These are phyloP conservation scores for Pteropus rufus DNA, from an alignment of 2,797 vertebrate species.

Conservation along the genomic window DNA sequence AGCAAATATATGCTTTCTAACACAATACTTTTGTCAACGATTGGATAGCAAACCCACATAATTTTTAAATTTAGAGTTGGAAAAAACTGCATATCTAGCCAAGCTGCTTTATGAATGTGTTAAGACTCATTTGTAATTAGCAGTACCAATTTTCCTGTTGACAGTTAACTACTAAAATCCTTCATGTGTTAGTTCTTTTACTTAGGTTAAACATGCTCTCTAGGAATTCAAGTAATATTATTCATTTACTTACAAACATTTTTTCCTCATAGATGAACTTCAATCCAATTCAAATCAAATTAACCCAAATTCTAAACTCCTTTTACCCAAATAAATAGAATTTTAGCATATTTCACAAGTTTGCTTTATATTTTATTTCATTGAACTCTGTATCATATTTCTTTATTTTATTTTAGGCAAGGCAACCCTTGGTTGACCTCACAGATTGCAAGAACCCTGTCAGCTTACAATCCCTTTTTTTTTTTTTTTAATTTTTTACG, in stretches of 20 bases:
- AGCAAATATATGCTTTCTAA: neutral
- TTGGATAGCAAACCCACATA: neutral
- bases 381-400: neutral
- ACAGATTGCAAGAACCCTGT: too few species aligned
- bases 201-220: neutral
- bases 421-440: too few species aligned
- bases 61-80: neutral
- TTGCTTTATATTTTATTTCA: neutral
- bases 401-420: neutral
- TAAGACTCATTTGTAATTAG: neutral
- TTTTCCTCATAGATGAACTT: neutral
- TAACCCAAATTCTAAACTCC: neutral
- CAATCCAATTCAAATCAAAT: neutral
- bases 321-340: neutral
- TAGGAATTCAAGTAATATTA: neutral
- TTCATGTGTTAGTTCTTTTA: neutral
- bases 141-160: neutral
- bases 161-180: neutral
- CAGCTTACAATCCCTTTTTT: too few species aligned
- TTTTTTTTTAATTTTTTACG: too few species aligned
- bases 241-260: neutral
- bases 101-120: neutral
- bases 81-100: neutral
- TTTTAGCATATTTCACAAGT: neutral
- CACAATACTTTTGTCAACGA: neutral